A percentile compares a stretch with the other conserved stretches of the same genome.
Evolutionary conservation across 2,797 vertebrate genomes (phyloP).

Genomic region (Morus bassanus): DNA sequence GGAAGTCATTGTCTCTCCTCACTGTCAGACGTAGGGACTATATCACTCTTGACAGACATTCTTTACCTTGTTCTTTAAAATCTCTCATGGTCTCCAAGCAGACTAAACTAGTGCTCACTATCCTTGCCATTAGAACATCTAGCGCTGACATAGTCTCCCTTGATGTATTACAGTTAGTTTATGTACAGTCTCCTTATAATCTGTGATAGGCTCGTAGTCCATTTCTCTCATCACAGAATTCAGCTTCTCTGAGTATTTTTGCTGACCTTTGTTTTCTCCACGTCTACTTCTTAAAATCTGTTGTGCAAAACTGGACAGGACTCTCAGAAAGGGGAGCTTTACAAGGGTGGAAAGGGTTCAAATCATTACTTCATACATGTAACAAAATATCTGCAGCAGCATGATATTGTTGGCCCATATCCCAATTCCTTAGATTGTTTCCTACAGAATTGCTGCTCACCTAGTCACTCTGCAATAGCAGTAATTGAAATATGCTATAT

Average conservation of each 20-base stretch:
- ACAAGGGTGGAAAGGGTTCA: background rate
- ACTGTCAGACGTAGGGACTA: background rate
- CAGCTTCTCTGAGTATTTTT: background rate
- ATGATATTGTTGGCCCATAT: background rate
- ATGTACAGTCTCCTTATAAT: background rate
- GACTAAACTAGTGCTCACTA: background rate
- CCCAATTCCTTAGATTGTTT: background rate
- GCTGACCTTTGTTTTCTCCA: background rate
- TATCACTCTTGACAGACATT: background rate
- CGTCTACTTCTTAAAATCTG: background rate
- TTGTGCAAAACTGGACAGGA: background rate
- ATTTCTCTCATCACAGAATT: background rate
- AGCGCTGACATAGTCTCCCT: background rate
- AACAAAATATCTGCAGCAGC: no score
- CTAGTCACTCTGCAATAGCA: background rate
- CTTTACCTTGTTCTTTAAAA: background rate
- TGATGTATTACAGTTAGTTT: background rate
- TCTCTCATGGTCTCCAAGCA: background rate
- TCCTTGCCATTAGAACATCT: background rate
- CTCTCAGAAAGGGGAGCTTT: background rate
- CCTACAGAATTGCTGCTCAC: background rate
- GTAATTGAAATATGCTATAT: rapidly evolving
- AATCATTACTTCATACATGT: background rate
- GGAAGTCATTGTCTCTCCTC: background rate
- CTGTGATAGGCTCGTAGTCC: background rate